phyloP scores from a whole-genome alignment of 2,113 vertebrate genomes.

The Gymnarchus niloticus region DNA sequence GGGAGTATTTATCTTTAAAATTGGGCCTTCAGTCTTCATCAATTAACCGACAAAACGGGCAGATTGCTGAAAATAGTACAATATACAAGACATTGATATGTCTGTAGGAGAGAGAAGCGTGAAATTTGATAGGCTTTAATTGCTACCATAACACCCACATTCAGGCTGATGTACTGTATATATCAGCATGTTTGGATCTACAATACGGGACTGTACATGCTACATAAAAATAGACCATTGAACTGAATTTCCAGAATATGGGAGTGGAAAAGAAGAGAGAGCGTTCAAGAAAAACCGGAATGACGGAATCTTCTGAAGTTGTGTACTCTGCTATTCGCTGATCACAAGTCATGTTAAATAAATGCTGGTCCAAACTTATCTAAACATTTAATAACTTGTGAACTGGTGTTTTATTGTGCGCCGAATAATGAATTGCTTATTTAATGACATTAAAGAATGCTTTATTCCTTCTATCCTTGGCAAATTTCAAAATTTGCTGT shows the following conservation, averaged over 20 bases:
- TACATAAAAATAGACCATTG: background rate
- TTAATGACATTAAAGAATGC: background rate
- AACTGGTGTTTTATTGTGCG: background rate
- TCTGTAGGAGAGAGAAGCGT: background rate
- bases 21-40: background rate
- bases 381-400: background rate
- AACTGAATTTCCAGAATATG: background rate
- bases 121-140: background rate
- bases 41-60: background rate
- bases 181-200: background rate
- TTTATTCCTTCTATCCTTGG: background rate
- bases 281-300: background rate
- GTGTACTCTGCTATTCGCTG: background rate
- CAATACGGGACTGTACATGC: background rate
- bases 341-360: background rate
- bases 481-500: background rate
- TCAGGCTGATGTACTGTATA: background rate
- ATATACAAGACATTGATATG: background rate
- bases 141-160: background rate
- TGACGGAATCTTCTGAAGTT: background rate
- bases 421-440: background rate
- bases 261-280: background rate
- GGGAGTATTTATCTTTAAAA: background rate
- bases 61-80: background rate
- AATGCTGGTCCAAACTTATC: background rate